phyloP scores from a whole-genome alignment of 92 coral and sea anemone genomes.

The Palythoa heliodiscus region DNA sequence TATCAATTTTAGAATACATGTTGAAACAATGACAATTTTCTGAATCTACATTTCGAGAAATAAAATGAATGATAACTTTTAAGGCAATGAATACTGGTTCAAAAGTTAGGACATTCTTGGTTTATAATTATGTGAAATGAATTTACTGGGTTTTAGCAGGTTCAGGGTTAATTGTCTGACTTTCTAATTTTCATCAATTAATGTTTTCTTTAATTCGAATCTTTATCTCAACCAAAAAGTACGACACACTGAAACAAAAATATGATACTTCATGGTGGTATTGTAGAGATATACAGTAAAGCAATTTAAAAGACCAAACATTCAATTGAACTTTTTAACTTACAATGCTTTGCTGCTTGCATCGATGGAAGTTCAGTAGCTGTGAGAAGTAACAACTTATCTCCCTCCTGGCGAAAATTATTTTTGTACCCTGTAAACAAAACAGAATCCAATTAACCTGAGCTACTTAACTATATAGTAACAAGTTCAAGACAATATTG shows the following conservation, averaged over 20 bases:
- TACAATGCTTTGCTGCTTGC: constrained; percentile 42
- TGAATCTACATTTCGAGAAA: neutral
- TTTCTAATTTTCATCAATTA: too few species aligned
- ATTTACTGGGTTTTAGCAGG: too few species aligned
- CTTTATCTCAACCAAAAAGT: too few species aligned
- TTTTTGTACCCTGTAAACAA: constrained; percentile 24
- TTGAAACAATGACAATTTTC: neutral
- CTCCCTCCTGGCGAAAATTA: constrained; percentile 16
- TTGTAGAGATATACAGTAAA: neutral
- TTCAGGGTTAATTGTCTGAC: too few species aligned
- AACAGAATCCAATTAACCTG: neutral
- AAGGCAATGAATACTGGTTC: too few species aligned
- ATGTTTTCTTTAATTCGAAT: too few species aligned
- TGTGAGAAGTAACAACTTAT: constrained; percentile 11
- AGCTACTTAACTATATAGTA: neutral
- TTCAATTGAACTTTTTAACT: neutral
- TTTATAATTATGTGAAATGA: too few species aligned
- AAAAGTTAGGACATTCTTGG: too few species aligned
- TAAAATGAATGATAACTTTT: too few species aligned
- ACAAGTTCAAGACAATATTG: neutral
- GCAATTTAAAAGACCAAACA: neutral
- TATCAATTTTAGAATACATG: too few species aligned
- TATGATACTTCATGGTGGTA: too few species aligned
- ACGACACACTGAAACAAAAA: too few species aligned
- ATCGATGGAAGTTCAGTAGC: constrained; percentile 34